phyloP scores from a whole-genome alignment of 2,888 invertebrate species.

The Dorcus hopei region DNA sequence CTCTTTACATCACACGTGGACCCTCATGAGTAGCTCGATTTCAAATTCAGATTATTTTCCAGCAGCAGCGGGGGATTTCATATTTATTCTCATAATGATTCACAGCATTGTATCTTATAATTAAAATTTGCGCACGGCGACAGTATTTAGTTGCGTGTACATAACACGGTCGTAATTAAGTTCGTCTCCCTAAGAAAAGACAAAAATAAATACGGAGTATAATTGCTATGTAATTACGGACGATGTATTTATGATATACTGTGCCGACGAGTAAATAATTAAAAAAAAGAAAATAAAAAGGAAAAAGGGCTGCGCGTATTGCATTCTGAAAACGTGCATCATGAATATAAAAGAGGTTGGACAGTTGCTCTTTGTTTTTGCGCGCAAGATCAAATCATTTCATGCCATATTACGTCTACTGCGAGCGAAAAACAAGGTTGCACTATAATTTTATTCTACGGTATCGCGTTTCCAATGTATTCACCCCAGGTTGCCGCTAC shows the following conservation, averaged over 20 bases:
- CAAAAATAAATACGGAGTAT: too few species aligned
- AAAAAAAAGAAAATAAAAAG: too few species aligned
- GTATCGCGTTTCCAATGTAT: conserved; percentile 25
- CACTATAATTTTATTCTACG: conserved; percentile 31
- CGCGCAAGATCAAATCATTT: not conserved
- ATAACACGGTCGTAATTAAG: too few species aligned
- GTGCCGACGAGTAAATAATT: too few species aligned
- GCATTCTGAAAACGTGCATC: too few species aligned
- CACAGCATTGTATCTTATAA: not conserved
- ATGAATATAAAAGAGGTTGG: too few species aligned
- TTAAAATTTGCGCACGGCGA: too few species aligned
- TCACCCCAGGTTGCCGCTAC: conserved; percentile 20
- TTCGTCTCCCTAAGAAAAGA: too few species aligned
- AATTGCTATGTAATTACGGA: too few species aligned
- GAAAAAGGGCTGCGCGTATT: too few species aligned
- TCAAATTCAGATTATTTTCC: conserved; percentile 10
- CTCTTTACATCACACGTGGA: conserved; percentile 6
- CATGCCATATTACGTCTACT: not conserved
- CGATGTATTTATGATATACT: too few species aligned
- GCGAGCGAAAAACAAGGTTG: conserved; percentile 21
- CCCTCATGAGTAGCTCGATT: conserved; percentile 2
- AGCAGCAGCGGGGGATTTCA: not conserved
- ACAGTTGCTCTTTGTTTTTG: not conserved
- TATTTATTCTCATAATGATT: not conserved
- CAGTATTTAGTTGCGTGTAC: too few species aligned